These are phyloP conservation scores for Eupsittula cactorum DNA, from an alignment of 2,113 vertebrate genomes.

Conservation along the genomic window DNA sequence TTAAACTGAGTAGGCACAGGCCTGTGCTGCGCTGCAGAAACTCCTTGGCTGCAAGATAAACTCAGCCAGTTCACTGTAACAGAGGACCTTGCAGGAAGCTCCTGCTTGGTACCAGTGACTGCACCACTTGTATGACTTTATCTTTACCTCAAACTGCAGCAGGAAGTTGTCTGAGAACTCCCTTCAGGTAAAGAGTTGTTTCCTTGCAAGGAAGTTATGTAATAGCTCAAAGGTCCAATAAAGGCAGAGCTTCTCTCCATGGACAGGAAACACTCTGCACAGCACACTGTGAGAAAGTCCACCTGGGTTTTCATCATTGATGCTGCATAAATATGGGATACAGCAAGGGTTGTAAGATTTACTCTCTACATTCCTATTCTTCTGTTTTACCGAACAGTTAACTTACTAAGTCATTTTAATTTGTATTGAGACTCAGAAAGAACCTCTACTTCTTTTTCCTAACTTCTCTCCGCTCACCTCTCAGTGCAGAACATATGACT, in stretches of 20 bases:
- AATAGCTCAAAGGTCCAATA: not conserved
- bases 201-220: not conserved
- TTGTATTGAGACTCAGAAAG: not conserved
- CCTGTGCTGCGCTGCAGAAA: not conserved
- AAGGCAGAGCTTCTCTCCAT: not conserved
- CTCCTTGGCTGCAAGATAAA: not conserved
- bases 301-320: not conserved
- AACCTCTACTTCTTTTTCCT: not conserved
- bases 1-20: not conserved
- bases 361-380: not conserved
- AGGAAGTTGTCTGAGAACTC: not conserved
- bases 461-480: rapidly evolving
- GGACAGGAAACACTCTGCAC: not conserved
- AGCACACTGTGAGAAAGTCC: rapidly evolving
- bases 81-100: not conserved
- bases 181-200: not conserved
- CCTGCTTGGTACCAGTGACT: rapidly evolving
- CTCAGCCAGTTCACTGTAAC: not conserved
- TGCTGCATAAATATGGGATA: not conserved
- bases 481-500: not conserved
- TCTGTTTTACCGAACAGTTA: not conserved
- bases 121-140: not conserved
- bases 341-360: not conserved
- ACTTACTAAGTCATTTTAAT: not conserved
- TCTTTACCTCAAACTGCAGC: not conserved